Evolutionary conservation across 2,113 vertebrate genomes (phyloP).

Genomic region (Tetraodon nigroviridis): DNA sequence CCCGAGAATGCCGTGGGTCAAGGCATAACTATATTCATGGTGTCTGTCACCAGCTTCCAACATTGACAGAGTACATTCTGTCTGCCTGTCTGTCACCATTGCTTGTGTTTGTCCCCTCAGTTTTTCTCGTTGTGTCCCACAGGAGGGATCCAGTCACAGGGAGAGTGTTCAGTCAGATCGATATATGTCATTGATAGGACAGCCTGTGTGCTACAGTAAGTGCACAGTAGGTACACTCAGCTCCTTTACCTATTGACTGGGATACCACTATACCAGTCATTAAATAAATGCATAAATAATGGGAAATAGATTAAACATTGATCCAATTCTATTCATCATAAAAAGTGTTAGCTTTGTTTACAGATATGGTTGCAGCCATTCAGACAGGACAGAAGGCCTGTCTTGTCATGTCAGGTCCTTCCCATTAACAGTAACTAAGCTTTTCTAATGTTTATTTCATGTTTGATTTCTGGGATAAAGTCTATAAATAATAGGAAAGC

Average conservation of each 20-base stretch:
- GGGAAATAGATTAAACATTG: conserved; percentile 3
- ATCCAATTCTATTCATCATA: no score
- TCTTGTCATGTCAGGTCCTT: no score
- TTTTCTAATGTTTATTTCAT: no score
- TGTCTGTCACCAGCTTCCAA: no score
- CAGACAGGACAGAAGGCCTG: no score
- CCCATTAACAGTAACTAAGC: no score
- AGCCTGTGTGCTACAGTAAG: conserved; percentile 20
- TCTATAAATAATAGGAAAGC: no score
- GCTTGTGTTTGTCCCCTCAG: not conserved
- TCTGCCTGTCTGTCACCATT: conserved; percentile 14
- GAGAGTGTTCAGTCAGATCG: conserved; percentile 19
- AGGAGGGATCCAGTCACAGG: conserved; percentile 17
- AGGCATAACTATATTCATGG: no score
- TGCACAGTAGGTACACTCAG: conserved; percentile 7
- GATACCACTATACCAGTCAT: conserved; percentile 23
- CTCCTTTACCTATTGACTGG: conserved; percentile 27
- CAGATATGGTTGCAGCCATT: no score
- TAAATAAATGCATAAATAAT: conserved; percentile 37
- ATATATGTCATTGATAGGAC: conserved; percentile 26
- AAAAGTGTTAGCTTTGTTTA: no score
- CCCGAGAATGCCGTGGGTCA: no score
- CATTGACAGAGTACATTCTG: not conserved
- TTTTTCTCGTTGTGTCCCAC: conserved; percentile 21
- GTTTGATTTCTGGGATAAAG: no score